Conservation (phyloP, 2,113 vertebrate species). For the Syrrhaptes paradoxus region DNA sequence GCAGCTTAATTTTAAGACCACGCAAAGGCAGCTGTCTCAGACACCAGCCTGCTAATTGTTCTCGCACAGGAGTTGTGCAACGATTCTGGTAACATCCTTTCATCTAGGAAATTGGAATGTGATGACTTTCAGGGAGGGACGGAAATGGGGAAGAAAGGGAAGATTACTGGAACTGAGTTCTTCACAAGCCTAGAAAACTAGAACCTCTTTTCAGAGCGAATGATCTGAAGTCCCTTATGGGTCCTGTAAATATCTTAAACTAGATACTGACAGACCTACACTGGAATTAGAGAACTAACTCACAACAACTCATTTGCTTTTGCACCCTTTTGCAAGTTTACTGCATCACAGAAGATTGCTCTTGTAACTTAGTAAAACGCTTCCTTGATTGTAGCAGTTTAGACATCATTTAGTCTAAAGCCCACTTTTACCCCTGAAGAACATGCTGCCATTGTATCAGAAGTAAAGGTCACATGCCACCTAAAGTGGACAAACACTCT, state of each 20-base stretch:
- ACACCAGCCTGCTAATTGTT: slow-evolving; percentile 6
- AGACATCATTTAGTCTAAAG: neutral
- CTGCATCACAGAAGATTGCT: neutral
- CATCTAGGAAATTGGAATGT: slow-evolving; percentile 51
- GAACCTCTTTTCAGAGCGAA: slow-evolving; percentile 18
- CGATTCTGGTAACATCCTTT: slow-evolving; percentile 49
- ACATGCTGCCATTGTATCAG: neutral
- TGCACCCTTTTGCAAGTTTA: neutral
- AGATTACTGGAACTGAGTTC: slow-evolving; percentile 48
- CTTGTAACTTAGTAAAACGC: neutral
- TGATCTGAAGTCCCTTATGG: neutral
- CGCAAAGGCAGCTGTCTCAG: neutral
- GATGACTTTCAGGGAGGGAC: slow-evolving; percentile 37
- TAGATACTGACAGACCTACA: slow-evolving; percentile 46
- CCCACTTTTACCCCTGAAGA: neutral
- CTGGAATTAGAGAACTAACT: slow-evolving; percentile 22
- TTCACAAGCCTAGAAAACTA: slow-evolving; percentile 31
- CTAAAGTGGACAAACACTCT: neutral
- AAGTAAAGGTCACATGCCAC: neutral
- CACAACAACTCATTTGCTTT: neutral
- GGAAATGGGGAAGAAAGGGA: neutral
- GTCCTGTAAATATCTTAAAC: neutral
- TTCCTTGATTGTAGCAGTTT: neutral
- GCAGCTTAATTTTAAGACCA: slow-evolving; percentile 15
- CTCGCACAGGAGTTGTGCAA: slow-evolving; percentile 27